Conservation (phyloP, 2,888 invertebrate species). For the Bugula neritina region DNA sequence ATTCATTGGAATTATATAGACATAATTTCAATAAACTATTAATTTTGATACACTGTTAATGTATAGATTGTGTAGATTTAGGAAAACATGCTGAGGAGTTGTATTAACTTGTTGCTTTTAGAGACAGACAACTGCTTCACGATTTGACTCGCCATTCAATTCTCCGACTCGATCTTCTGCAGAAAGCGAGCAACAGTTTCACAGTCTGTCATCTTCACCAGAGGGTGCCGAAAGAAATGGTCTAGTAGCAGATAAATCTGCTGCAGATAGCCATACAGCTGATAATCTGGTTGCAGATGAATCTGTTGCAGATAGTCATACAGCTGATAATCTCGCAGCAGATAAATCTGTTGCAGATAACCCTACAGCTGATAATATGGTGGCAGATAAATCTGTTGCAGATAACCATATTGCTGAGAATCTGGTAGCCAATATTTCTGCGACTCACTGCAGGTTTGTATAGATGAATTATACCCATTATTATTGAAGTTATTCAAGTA, state of each 20-base stretch:
- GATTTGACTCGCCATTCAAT: conserved; percentile 24
- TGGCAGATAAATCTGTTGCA: background rate
- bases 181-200: conserved; percentile 18
- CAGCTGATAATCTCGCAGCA: background rate
- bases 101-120: no score
- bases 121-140: background rate
- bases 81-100: no score
- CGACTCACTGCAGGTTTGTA: no score
- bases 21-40: no score
- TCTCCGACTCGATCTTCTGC: conserved; percentile 14
- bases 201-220: background rate
- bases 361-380: background rate
- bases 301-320: background rate
- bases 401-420: background rate
- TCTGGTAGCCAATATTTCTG: no score
- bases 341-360: background rate
- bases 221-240: no score
- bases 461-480: no score
- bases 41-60: no score
- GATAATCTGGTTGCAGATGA: background rate
- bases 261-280: background rate
- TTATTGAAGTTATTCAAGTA: no score
- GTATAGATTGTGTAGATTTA: no score
- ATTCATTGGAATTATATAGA: no score
- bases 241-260: no score